Evolutionary conservation across 2,797 vertebrate genomes (phyloP).

Genomic region (Ispidina lecontei): DNA sequence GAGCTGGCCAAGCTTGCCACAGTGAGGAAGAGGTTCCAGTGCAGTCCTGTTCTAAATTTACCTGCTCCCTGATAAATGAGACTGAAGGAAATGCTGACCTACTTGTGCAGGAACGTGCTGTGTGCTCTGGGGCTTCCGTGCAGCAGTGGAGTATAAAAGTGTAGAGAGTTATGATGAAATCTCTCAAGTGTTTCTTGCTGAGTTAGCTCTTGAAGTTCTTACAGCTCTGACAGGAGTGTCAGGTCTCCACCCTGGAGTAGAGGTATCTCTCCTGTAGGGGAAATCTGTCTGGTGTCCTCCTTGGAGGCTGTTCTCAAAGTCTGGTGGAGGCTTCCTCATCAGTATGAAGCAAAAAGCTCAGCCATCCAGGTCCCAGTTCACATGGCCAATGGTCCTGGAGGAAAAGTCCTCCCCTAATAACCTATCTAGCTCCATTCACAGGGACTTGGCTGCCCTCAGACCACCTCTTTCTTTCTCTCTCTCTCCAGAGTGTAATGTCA

Average conservation of each 20-base stretch:
- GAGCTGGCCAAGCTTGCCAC: not conserved
- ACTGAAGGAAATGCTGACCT: not conserved
- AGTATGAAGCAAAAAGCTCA: not conserved
- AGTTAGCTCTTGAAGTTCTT: not conserved
- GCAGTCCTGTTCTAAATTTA: not conserved
- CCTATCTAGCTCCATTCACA: not conserved
- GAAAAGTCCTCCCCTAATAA: not conserved
- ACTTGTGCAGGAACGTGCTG: not conserved
- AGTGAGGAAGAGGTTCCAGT: not conserved
- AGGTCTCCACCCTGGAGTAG: not conserved
- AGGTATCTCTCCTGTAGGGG: not conserved
- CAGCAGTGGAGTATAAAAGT: not conserved
- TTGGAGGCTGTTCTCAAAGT: not conserved
- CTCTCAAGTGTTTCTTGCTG: not conserved
- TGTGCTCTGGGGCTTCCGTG: not conserved
- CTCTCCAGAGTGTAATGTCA: not conserved
- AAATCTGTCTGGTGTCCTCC: not conserved
- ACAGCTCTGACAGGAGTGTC: not conserved
- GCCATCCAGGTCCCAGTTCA: not conserved
- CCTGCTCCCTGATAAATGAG: not conserved
- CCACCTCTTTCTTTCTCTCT: not conserved
- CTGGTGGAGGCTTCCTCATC: not conserved
- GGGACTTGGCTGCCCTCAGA: rapidly evolving
- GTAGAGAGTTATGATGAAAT: not conserved
- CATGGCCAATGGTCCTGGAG: not conserved